Evolutionary conservation across 2,888 invertebrate genomes (phyloP), one percentile per base, ranked within the genome.

Genomic region (Hemaris fuciformis): DNA sequence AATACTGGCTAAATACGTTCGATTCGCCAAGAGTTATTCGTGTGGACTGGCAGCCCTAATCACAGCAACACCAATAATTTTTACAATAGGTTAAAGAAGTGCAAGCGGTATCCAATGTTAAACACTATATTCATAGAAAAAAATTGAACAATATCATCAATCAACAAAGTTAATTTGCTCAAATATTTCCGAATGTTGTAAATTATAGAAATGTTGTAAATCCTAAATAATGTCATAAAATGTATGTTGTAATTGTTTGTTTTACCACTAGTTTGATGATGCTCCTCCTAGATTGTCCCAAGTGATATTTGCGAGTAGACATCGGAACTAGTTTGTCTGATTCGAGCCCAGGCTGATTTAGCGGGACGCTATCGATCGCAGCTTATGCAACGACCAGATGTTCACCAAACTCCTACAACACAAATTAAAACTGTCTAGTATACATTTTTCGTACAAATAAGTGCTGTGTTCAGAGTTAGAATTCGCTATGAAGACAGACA

Each of bases 381-480:
- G 34, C 60, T 66, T 69, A 66, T 72, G 69, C 65, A 67, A 71
- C 60, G 53, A 25, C 64, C 70, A 69, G 65, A 67, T 68, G 70
- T 64, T 31, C 10, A 53, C 27, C 42, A 46, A 27, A 3, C 65
- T 53, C 43, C 58, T 57, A 18, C 46, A 43, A 62, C 38, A 22
- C 38, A 63, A 62, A 60, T 58, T 61, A 61, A 45, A 61, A 57
- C 45, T 57, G 57, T 61, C 57, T 61, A 15, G 27, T 61, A 57
- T 23, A 22, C 43, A 23, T 34, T 45, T 42, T 61, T 22, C 41
- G 43, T 27, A 27, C 48, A 27, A 27, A 48, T 42, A 23, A 57
- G 45, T 57, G 46, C 38, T 46, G 46, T 34, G 25, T 13, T 8
- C 25, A 22, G 20, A 31, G 46, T 38, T 48, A 34, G 41, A 18